Base-by-base conservation (phyloP, 2,888 invertebrate species). In the Coecobrya sp. region DNA sequence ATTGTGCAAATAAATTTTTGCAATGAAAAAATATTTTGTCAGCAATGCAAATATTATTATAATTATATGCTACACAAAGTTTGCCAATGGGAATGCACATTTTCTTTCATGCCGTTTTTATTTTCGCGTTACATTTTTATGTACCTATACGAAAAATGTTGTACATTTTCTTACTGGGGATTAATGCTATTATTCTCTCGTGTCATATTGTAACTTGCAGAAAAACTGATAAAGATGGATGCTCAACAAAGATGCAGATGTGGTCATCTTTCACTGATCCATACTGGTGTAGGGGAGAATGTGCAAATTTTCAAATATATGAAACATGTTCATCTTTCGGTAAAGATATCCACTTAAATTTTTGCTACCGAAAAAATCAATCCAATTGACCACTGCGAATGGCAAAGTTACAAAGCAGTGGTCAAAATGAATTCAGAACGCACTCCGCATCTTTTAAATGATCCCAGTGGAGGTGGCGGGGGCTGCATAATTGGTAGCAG, bases 401-500 rank as follows among this genome's bases (percentile, higher is more conserved):
- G 90, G 90, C 90, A 85, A 90, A 73, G 82, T 68, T 62, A 65
- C 42, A 25, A 84, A 65, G 84, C 13, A 76, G 73, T 85, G 73
- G 76, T 73, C 90, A 85, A 73, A 82, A 87, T 87, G 87, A 91
- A 87, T 70, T 82, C 91, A 52, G 91, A 91, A 87, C 70, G 87
- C 59, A 82, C 79, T 87, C 87, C 86, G 62, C 82, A 87, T 73
- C 68, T 86, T 68, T 55, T 86, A 87, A 87, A 30, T 90, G 90
- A 90, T 85, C 86, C 88, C 45, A 73, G 86, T 87, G 36, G 36
- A 4, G 68, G 88, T 62, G 76, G 86, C n/a, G 91, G 86, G 30
- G 92, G 92, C 73, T 87, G 81, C 52, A 86, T 82, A 52, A 73
- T 88, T 86, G 93, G 91, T 16, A 86, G 89, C 59, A 85, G 76